Evolutionary conservation across 2,113 vertebrate genomes (phyloP).

Genomic region (Phasianus colchicus): DNA sequence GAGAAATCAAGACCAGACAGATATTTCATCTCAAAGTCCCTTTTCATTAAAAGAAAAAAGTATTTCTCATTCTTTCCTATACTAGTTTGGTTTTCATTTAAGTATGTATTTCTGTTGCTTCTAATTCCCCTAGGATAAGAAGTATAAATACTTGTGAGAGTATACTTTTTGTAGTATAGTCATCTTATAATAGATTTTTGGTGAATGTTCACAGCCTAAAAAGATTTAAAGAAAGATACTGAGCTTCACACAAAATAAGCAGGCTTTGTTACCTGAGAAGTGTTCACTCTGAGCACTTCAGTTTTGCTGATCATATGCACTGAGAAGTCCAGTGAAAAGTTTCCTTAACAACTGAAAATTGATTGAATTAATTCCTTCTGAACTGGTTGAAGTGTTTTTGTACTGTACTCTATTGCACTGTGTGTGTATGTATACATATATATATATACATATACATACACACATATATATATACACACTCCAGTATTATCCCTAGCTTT

Average conservation of each 20-base stretch:
- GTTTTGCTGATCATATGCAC: neutral
- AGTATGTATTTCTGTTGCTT: neutral
- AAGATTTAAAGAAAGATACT: neutral
- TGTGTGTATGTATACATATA: neutral
- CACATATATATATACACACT: too few relatives aligned
- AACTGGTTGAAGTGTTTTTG: neutral
- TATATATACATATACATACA: too few relatives aligned
- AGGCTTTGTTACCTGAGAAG: neutral
- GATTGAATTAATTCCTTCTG: neutral
- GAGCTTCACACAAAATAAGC: neutral
- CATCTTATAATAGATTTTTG: neutral
- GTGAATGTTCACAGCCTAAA: neutral
- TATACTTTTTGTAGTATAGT: neutral
- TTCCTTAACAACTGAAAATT: neutral
- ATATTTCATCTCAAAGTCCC: neutral
- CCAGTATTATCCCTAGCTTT: accelerated
- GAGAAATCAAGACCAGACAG: neutral
- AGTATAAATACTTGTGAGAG: neutral
- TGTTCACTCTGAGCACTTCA: neutral
- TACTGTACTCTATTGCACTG: neutral
- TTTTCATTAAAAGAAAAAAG: neutral
- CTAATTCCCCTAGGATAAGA: neutral
- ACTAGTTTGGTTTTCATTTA: neutral
- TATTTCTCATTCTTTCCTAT: neutral
- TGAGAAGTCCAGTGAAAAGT: neutral